Percentiles rank a stretch among this genome's conserved stretches.
Conservation (phyloP, 1,140 invertebrate genomes). For the Nautilus pompilius region DNA sequence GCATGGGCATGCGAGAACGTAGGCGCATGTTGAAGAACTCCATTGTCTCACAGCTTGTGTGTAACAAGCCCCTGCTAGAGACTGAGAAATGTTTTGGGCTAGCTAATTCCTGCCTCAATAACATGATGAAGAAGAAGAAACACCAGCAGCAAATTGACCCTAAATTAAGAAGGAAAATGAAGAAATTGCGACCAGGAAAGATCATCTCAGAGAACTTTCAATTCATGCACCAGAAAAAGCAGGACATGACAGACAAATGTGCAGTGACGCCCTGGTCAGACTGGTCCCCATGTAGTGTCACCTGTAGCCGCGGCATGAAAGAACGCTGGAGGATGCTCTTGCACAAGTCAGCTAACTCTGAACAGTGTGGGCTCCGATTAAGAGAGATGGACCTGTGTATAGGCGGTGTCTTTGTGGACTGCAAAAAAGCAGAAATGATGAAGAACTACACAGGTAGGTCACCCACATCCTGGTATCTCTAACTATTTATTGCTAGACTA, state of each 20-base stretch:
- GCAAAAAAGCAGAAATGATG: conserved; percentile 42
- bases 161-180: conserved; percentile 15
- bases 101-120: neutral
- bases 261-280: conserved; percentile 60
- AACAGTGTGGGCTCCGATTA: conserved; percentile 33
- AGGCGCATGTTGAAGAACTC: conserved; percentile 57
- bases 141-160: too few species aligned
- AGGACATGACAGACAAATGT: conserved; percentile 47
- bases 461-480: neutral
- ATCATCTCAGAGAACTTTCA: conserved; percentile 41
- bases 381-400: conserved; percentile 47
- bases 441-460: conserved; percentile 47
- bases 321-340: conserved; percentile 44
- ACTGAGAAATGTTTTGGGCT: conserved; percentile 54
- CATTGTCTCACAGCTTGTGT: conserved; percentile 56
- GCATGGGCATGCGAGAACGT: conserved; percentile 58
- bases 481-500: too few species aligned
- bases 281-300: conserved; percentile 65
- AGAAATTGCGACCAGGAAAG: conserved; percentile 42
- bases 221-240: conserved; percentile 30
- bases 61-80: conserved; percentile 49
- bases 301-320: conserved; percentile 56
- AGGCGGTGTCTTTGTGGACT: conserved; percentile 35
- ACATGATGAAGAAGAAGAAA: conserved; percentile 1
- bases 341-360: conserved; percentile 22